Conservation (phyloP, 2,888 invertebrate species). For the Gasteruption jaculator region DNA sequence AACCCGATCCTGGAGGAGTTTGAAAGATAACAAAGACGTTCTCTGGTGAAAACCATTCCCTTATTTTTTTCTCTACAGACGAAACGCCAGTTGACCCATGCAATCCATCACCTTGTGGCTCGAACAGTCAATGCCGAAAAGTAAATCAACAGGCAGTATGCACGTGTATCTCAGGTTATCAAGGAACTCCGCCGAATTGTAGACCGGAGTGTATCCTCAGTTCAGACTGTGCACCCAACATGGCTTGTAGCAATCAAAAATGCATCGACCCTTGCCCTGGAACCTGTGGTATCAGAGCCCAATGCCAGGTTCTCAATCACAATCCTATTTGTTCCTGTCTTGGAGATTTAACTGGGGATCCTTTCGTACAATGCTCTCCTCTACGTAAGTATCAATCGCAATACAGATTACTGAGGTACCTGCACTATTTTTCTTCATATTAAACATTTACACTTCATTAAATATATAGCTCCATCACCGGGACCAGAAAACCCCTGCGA, state of each 20-base stretch:
- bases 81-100: slow-evolving; percentile 56
- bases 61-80: slow-evolving; percentile 17
- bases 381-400: slow-evolving; percentile 28
- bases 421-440: no score
- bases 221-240: slow-evolving; percentile 61
- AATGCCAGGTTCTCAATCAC: slow-evolving; percentile 63
- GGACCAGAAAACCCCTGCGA: slow-evolving; percentile 35
- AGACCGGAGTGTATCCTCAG: slow-evolving; percentile 66
- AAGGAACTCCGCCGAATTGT: slow-evolving; percentile 64
- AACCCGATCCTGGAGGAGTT: slow-evolving; percentile 4
- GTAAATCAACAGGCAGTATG: slow-evolving; percentile 64
- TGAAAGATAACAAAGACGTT: neutral
- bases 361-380: slow-evolving; percentile 49
- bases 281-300: slow-evolving; percentile 59
- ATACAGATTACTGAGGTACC: no score
- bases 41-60: neutral
- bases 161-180: slow-evolving; percentile 61
- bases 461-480: slow-evolving; percentile 20
- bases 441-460: neutral
- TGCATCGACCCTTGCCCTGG: slow-evolving; percentile 61
- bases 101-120: slow-evolving; percentile 64
- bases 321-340: slow-evolving; percentile 64
- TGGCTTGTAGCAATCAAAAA: slow-evolving; percentile 65
- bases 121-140: slow-evolving; percentile 64
- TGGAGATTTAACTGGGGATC: slow-evolving; percentile 60